These are phyloP conservation scores for Gymnarchus niloticus DNA, from an alignment of 2,113 vertebrate genomes.

Conservation along the genomic window DNA sequence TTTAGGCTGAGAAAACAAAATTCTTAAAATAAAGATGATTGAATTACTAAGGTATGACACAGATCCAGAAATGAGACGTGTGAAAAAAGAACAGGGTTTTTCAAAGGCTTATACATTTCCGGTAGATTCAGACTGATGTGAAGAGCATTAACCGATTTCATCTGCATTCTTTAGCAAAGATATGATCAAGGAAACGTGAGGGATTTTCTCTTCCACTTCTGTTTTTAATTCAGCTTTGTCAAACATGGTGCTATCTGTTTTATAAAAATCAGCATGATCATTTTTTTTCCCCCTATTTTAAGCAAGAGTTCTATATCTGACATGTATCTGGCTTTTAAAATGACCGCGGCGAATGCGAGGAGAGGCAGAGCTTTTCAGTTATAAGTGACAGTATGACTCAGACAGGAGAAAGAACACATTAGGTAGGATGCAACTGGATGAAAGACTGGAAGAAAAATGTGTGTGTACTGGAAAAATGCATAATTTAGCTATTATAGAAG, in stretches of 20 bases:
- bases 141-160: not conserved
- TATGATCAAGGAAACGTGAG: not conserved
- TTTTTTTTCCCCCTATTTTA: not conserved
- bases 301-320: not conserved
- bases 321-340: not conserved
- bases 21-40: not conserved
- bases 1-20: not conserved
- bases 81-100: not conserved
- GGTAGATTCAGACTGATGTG: not conserved
- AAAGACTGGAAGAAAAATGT: not conserved
- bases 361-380: not conserved
- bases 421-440: not conserved
- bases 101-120: not conserved
- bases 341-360: not conserved
- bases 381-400: not conserved
- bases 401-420: not conserved
- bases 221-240: not conserved
- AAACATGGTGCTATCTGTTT: not conserved
- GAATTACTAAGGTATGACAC: not conserved
- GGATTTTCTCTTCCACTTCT: not conserved
- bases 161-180: not conserved
- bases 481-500: not conserved
- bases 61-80: not conserved
- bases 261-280: not conserved
- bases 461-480: not conserved